Conservation (phyloP, 2,888 invertebrate species). For the Sarcophaga caerulescens region DNA sequence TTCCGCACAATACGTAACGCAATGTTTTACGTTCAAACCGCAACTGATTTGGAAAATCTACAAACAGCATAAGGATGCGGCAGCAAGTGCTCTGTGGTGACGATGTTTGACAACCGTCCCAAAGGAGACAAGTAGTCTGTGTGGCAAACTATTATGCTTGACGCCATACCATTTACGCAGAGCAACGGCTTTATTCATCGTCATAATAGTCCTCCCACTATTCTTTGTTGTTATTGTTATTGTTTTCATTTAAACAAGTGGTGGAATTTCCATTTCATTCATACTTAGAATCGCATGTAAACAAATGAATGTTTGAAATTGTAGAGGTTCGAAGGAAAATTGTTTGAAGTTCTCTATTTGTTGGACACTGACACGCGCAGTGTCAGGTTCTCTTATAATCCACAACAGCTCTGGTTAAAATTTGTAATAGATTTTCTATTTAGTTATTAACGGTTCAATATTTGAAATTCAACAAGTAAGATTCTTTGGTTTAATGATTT, state of each 20-base stretch:
- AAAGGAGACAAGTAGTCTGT: conserved; percentile 63
- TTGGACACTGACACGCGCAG: conserved; percentile 65
- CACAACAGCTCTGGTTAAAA: conserved; percentile 20
- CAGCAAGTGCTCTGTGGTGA: conserved; percentile 53
- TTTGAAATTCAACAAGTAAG: conserved; percentile 53
- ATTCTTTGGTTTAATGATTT: neutral
- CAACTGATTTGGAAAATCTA: conserved; percentile 75
- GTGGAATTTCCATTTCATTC: conserved; percentile 69
- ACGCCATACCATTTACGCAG: neutral
- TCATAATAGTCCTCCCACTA: conserved; percentile 35
- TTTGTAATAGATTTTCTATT: conserved; percentile 59
- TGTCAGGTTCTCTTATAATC: conserved; percentile 37
- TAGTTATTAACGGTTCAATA: conserved; percentile 3
- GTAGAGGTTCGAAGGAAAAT: neutral
- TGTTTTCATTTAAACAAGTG: conserved; percentile 57
- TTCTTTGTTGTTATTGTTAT: conserved; percentile 34
- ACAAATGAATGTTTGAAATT: conserved; percentile 45
- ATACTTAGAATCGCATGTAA: conserved; percentile 56
- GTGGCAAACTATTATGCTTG: conserved; percentile 15
- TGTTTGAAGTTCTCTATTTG: conserved; percentile 4
- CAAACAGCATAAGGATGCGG: conserved; percentile 59
- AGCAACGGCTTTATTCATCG: neutral
- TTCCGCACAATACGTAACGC: conserved; percentile 73
- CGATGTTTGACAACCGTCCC: conserved; percentile 55
- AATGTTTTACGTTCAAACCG: conserved; percentile 77